These are phyloP conservation scores for Pungitius pungitius DNA, from an alignment of 2,113 vertebrate genomes.

Conservation along the genomic window DNA sequence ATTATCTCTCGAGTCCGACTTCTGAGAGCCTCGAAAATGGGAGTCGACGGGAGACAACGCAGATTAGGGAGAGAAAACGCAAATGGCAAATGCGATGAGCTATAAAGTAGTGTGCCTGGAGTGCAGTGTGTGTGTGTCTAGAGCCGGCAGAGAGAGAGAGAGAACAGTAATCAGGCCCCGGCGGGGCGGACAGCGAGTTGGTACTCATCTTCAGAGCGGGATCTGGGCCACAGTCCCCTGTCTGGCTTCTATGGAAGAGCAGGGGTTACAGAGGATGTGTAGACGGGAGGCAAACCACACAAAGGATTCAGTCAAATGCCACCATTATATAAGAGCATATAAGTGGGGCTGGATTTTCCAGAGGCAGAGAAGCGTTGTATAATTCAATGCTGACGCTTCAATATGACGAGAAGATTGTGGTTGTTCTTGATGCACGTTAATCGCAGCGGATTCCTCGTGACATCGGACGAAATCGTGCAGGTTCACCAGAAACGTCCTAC, in stretches of 20 bases:
- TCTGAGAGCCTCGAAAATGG: constrained; percentile 22
- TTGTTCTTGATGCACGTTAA: background rate
- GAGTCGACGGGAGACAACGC: constrained; percentile 28
- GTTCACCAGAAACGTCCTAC: too few species aligned
- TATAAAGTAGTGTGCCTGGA: constrained; percentile 41
- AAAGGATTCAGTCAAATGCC: background rate
- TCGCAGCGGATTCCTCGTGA: too few species aligned
- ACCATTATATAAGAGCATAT: background rate
- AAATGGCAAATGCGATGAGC: constrained; percentile 55
- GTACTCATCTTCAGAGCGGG: constrained; percentile 53
- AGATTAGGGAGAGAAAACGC: constrained; percentile 43
- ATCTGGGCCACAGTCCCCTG: constrained; percentile 66
- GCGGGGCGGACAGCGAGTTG: constrained; percentile 65
- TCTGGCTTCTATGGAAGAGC: constrained; percentile 42
- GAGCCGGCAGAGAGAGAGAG: constrained; percentile 36
- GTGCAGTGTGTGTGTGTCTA: constrained; percentile 38
- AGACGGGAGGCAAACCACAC: background rate
- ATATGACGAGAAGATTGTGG: too few species aligned
- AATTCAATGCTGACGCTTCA: too few species aligned
- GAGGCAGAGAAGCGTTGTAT: too few species aligned
- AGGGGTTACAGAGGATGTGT: background rate
- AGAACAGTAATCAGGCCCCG: constrained; percentile 71
- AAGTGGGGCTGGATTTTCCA: constrained; percentile 29
- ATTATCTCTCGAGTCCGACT: constrained; percentile 35
- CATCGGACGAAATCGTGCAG: too few species aligned